A percentile compares a stretch with the other conserved stretches of the same genome.
These are phyloP conservation scores for Solea solea DNA, from an alignment of 2,113 vertebrate genomes.

Conservation along the genomic window DNA sequence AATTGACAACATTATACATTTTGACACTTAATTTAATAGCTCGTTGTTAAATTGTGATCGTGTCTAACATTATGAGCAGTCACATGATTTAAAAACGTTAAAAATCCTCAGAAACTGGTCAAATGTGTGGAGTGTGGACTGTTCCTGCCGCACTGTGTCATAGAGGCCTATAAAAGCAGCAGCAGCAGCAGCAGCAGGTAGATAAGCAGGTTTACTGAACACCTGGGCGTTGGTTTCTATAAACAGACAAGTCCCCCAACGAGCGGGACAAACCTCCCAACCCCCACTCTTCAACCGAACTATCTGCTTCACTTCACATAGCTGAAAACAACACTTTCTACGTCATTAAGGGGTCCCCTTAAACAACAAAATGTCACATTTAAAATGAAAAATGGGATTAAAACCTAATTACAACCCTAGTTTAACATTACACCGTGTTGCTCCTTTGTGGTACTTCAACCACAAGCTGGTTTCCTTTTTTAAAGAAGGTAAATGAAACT, in stretches of 20 bases:
- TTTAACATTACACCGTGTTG: neutral
- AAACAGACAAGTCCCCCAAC: slow-evolving; percentile 14
- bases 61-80: too few species aligned
- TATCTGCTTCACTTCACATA: neutral
- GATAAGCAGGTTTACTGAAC: slow-evolving; percentile 15
- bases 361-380: neutral
- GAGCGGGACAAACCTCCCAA: slow-evolving; percentile 48
- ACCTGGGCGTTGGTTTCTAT: slow-evolving; percentile 76
- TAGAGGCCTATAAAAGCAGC: neutral
- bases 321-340: too few species aligned
- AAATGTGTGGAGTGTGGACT: too few species aligned
- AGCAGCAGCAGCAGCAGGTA: neutral
- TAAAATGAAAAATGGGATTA: fast-evolving
- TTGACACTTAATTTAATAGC: too few species aligned
- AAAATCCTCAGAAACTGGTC: too few species aligned
- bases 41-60: too few species aligned
- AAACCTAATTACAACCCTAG: neutral
- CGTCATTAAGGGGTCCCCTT: too few species aligned
- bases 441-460: neutral
- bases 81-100: too few species aligned
- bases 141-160: neutral
- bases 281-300: slow-evolving; percentile 56
- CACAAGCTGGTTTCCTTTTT: neutral
- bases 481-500: neutral
- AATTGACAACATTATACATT: too few species aligned